A percentile compares a stretch with the other conserved stretches of the same genome.
Conservation (phyloP, 2,113 vertebrate genomes). For the Heptranchias perlo region DNA sequence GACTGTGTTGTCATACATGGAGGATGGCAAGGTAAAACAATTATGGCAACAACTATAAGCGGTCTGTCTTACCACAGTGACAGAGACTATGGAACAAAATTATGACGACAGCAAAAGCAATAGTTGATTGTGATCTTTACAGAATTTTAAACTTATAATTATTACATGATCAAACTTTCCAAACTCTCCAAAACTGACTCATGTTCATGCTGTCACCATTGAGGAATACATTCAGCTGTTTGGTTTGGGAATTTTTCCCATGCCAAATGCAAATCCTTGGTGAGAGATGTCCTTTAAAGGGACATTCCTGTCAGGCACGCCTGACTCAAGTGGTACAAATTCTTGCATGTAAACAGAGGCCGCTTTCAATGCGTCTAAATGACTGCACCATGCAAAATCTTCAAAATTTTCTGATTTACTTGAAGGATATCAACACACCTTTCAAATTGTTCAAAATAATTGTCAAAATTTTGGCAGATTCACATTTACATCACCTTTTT, state of each 20-base stretch:
- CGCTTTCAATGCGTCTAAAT: not conserved
- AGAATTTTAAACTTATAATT: not conserved
- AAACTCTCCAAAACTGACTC: not conserved
- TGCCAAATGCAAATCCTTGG: constrained; percentile 15
- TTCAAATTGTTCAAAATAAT: not conserved
- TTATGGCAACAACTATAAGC: not conserved
- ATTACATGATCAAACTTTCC: not conserved
- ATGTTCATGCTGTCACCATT: not conserved
- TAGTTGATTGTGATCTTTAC: not conserved
- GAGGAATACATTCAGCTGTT: constrained; percentile 24
- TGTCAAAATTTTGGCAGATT: not conserved
- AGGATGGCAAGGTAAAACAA: not conserved
- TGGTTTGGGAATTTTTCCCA: not conserved
- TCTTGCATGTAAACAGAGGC: not conserved
- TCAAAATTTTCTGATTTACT: not conserved
- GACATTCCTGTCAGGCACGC: not conserved
- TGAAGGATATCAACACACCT: not conserved
- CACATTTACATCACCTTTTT: not conserved
- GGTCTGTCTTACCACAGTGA: not conserved
- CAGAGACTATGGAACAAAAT: not conserved
- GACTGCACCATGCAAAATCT: not conserved
- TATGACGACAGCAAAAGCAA: not conserved
- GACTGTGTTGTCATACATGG: not conserved
- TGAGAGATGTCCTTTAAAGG: constrained; percentile 28
- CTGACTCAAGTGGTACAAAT: not conserved